Evolutionary conservation across 2,888 invertebrate genomes (phyloP).

Genomic region (Drosophila vallismaia): DNA sequence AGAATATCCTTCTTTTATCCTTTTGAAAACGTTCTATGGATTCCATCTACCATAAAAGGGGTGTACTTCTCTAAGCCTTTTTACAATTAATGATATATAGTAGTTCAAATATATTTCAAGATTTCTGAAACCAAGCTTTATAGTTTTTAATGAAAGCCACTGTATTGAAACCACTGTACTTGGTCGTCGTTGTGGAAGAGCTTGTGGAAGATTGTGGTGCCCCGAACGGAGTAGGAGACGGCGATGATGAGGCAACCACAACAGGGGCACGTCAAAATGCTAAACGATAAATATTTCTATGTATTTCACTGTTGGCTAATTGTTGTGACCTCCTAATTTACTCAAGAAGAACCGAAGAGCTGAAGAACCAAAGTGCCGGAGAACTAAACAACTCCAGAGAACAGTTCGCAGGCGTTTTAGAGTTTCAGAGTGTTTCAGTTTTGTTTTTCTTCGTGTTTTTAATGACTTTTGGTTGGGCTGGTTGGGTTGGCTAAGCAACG

Average conservation of each 20-base stretch:
- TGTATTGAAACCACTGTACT: slow-evolving; percentile 12
- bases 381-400: slow-evolving; percentile 17
- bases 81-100: no score
- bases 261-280: slow-evolving; percentile 71
- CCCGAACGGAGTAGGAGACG: slow-evolving; percentile 2
- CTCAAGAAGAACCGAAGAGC: slow-evolving; percentile 77
- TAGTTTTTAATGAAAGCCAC: no score
- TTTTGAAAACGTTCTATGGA: no score
- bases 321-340: slow-evolving; percentile 83
- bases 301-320: slow-evolving; percentile 81
- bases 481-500: slow-evolving; percentile 51
- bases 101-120: no score
- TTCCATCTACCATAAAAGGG: no score
- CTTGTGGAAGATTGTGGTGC: slow-evolving; percentile 4
- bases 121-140: no score
- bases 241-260: slow-evolving; percentile 34
- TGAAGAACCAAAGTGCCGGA: slow-evolving; percentile 13
- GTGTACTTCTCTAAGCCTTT: no score
- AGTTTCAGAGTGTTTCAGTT: neutral
- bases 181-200: slow-evolving; percentile 10
- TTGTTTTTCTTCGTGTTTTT: slow-evolving; percentile 27
- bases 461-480: slow-evolving; percentile 20
- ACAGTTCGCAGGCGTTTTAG: slow-evolving; percentile 26
- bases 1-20: no score
- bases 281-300: slow-evolving; percentile 75